Evolutionary conservation across 2,113 vertebrate genomes (phyloP), one percentile per base, ranked within the genome.

Genomic region (Tychaedon coryphoeus): DNA sequence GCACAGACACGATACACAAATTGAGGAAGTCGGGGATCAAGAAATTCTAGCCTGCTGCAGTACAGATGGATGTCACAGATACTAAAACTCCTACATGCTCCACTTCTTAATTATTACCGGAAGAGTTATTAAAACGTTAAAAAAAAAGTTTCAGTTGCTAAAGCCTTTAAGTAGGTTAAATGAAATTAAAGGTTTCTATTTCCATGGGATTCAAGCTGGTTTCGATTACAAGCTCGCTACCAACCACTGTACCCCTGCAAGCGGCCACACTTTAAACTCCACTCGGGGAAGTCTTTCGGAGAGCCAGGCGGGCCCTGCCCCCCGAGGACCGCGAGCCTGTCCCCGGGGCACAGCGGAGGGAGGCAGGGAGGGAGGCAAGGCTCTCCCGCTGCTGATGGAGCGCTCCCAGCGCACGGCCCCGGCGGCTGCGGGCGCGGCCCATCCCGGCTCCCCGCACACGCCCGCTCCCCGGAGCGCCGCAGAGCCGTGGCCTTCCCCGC

Each of bases 91-190:
- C 50, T 33, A 48, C 23, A 12, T 2, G 16, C 8, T 42, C 58
- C 34, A 43, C 25, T 61, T 76, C 36, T 51, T 90, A 88, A 93
- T 94, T 88, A 92, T 31, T 61, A 62, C 5, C 12, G 14, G 57
- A 67, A 58, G 16, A 33, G 58, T 40, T 92, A 82, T 45, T 80
- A 43, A 86, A 76, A 58, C 7, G 53, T 5, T 25, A 42, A 61
- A 1, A 51, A 56, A 80, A 1, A 61, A n/a, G 14, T 18, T 57
- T 22, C 54, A 34, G 16, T 5, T 66, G 16, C 47, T 73, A 38
- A 24, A 80, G 38, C 64, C 51, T 2, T 17, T 4, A 92, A 78
- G 19, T 88, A 96, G 92, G 93, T 95, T 90, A 96, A 65, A 86
- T 17, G 5, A 88, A 95, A 94, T 93, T 91, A 95, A 87, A 88